A percentile compares a stretch with the other conserved stretches of the same genome.
Evolutionary conservation across 2,888 invertebrate genomes (phyloP).

Genomic region (Caenorhabditis japonica): DNA sequence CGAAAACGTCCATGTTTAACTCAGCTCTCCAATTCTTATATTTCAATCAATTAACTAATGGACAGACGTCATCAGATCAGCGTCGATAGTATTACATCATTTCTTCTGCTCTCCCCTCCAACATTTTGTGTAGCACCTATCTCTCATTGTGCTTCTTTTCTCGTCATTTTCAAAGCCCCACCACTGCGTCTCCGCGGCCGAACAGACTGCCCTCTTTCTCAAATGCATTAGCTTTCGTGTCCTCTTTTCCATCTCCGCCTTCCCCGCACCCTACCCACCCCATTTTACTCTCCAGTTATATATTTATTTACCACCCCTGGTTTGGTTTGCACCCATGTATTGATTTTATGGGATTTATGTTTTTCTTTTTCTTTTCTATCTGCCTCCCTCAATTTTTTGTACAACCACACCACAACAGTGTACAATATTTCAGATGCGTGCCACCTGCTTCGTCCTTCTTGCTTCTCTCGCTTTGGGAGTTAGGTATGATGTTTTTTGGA

Average conservation of each 20-base stretch:
- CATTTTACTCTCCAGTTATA: slow-evolving; percentile 30
- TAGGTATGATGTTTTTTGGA: slow-evolving; percentile 23
- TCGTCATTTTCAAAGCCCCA: slow-evolving; percentile 7
- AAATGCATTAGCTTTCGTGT: slow-evolving; percentile 45
- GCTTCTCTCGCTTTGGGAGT: slow-evolving; percentile 48
- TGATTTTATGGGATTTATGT: too few relatives aligned
- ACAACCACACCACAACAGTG: neutral
- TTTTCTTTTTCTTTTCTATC: neutral
- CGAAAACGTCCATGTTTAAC: too few relatives aligned
- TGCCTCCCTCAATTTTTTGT: too few relatives aligned
- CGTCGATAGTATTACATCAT: slow-evolving; percentile 10
- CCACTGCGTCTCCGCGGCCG: slow-evolving; percentile 35
- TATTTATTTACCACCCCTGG: too few relatives aligned
- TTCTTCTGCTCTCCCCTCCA: slow-evolving; percentile 8
- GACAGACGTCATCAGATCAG: too few relatives aligned
- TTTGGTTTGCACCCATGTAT: too few relatives aligned
- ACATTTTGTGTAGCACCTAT: slow-evolving; percentile 22
- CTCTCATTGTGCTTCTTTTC: slow-evolving; percentile 20
- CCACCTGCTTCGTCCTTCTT: slow-evolving; percentile 28
- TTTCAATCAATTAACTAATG: too few relatives aligned
- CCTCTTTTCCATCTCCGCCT: slow-evolving; percentile 12
- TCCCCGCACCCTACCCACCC: slow-evolving; percentile 1
- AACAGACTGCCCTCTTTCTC: slow-evolving; percentile 25
- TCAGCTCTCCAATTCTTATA: too few relatives aligned
- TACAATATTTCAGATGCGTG: slow-evolving; percentile 37